These are phyloP conservation scores for Rallus crepitans DNA, from an alignment of 2,797 vertebrate species.

Conservation along the genomic window DNA sequence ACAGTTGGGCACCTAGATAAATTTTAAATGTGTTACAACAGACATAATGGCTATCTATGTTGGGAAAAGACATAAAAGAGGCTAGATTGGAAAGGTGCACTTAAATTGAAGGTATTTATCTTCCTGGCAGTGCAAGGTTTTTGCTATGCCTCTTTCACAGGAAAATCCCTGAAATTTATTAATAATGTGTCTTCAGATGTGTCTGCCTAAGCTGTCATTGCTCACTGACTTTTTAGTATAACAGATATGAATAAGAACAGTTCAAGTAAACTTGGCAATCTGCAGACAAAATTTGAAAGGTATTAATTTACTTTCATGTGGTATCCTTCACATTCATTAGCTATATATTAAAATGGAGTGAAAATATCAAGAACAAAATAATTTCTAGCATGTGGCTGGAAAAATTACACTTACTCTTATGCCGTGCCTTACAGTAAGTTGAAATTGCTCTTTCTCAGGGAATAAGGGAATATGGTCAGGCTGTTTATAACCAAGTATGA, in stretches of 20 bases:
- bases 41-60: neutral
- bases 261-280: neutral
- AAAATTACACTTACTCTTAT: neutral
- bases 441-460: neutral
- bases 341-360: neutral
- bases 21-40: neutral
- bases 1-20: neutral
- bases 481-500: neutral
- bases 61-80: neutral
- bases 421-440: neutral
- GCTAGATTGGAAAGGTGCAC: neutral
- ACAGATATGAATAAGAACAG: neutral
- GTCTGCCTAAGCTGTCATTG: neutral
- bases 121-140: neutral
- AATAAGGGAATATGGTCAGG: neutral
- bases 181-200: neutral
- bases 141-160: neutral
- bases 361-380: neutral
- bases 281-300: neutral
- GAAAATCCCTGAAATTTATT: slow-evolving; percentile 6
- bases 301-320: neutral
- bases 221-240: neutral
- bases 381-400: neutral
- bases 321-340: neutral
- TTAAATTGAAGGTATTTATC: slow-evolving; percentile 1